Base-by-base conservation (phyloP, 2,888 invertebrate genomes). In the Euspilapteryx auroguttella region DNA sequence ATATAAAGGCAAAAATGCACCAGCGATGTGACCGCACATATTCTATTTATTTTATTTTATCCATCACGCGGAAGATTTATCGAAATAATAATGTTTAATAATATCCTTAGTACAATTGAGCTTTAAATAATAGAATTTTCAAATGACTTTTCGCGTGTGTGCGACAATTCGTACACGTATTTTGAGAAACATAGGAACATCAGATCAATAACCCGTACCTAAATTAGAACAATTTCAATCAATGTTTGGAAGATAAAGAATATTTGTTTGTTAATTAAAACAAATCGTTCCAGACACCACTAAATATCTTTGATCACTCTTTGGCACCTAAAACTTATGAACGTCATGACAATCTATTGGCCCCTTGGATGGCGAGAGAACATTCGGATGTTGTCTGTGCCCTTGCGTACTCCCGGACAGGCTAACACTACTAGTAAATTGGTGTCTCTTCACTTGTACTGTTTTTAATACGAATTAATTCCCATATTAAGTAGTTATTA, bases 121-220 rank as follows among this genome's bases (percentile, higher is more conserved):
- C 73, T 63, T 59, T 54, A 62, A 55, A 69, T 64, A 61, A 61
- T 66, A 66, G 56, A 69, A 73, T 69, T 69, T 69, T 73, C 73
- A 61, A 54, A 44, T 50, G 56, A 55, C 58, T 48, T 55, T 6
- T 5, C 8, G 17, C 8, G 17, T 8, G 17, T 8, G 17, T n/a
- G 17, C 17, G 17, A 8, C 17, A 8, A 17, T 17, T 12, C 27
- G 27, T 12, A 10, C 53, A 17, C 17, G 5, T 17, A 17, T 17
- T n/a, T 49, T 55, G 55, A 58, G 55, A 54, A 64, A 52, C 51
- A 57, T 73, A 73, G 73, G 73, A 73, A 73, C 73, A 73, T 73
- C 68, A 66, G 68, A 66, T 69, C 71, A 64, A 61, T 52, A 65
- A 71, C 71, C 73, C 71, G 73, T 69, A 69, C 64, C 55, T 55